A percentile compares a stretch with the other conserved stretches of the same genome.
Evolutionary conservation across 2,113 vertebrate genomes (phyloP).

Genomic region (Chamaetylas fuelleborni): DNA sequence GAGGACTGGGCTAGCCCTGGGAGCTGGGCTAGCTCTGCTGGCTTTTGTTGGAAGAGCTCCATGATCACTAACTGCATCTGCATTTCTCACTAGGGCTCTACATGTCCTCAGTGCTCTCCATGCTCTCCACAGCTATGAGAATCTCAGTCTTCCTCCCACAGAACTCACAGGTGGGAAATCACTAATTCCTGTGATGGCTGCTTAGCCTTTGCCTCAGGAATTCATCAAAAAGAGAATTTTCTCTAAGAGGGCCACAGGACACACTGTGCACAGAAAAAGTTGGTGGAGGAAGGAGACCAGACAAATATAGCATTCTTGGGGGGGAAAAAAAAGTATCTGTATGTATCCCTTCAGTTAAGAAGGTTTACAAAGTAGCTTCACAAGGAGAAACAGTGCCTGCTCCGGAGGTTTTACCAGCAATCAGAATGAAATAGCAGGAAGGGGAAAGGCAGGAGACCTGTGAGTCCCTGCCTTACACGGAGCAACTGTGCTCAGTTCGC

Average conservation of each 20-base stretch:
- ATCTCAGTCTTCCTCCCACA: not conserved
- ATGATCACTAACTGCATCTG: not conserved
- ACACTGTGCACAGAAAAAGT: not conserved
- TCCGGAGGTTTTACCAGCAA: not conserved
- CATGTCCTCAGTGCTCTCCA: not conserved
- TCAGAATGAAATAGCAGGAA: not conserved
- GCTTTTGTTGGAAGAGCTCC: not conserved
- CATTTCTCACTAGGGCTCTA: not conserved
- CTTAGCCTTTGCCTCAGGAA: not conserved
- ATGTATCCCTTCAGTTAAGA: not conserved
- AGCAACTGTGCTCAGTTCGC: not conserved
- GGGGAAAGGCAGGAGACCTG: not conserved
- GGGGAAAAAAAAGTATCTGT: accelerated
- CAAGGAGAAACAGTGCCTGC: not conserved
- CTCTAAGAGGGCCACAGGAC: not conserved
- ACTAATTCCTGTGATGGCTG: not conserved
- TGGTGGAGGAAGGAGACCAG: not conserved
- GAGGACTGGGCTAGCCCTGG: not conserved
- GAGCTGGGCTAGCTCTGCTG: not conserved
- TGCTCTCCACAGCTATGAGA: not conserved
- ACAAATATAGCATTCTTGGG: not conserved
- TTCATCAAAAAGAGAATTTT: not conserved
- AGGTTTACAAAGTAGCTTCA: not conserved
- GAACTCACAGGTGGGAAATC: not conserved
- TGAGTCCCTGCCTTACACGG: not conserved